Evolutionary conservation across 2,797 vertebrate species (phyloP), one percentile per base, ranked within the genome.

Genomic region (Schizothorax lantsangensis): DNA sequence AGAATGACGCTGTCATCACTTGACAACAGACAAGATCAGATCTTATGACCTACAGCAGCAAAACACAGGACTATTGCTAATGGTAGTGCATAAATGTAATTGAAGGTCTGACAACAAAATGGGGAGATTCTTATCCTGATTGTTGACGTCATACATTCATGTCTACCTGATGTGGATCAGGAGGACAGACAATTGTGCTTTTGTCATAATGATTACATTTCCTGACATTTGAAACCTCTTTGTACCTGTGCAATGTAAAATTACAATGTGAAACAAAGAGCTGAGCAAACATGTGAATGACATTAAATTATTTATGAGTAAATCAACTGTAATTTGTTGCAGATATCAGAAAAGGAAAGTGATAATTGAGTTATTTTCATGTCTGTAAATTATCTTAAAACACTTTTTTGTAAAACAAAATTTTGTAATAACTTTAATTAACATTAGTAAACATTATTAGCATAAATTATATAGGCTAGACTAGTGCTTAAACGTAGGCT

Each of bases 161-260:
- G 43, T 87, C 62, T 74, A 82, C 74, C 26, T 84, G 36, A 57
- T 45, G 64, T 69, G 30, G 73, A 74, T 73, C 38, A 72, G 72
- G 5, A 14, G 6, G 73, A 78, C 52, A 33, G 69, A 64, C 47
- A 10, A 30, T 49, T 72, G 62, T 73, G 19, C 33, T 77, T 75
- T 79, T 77, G 62, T 78, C 79, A 73, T 14, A 17, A 77, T 86
- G 64, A 90, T 90, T 80, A 49, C 54, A 83, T 89, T 86, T 86
- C 26, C 77, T 66, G 52, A 62, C 40, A 88, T 75, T 71, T 40
- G 59, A 72, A 62, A 68, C 54, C 23, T 81, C 47, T 74, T 36
- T 52, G 30, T 71, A 81, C 75, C 49, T 71, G 69, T 30, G 30
- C 38, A 30, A 6, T 45, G 71, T 43, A 45, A 59, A 52, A 45